Evolutionary conservation across 2,797 vertebrate genomes (phyloP), one percentile per base, ranked within the genome.

Genomic region (Aplochiton taeniatus): DNA sequence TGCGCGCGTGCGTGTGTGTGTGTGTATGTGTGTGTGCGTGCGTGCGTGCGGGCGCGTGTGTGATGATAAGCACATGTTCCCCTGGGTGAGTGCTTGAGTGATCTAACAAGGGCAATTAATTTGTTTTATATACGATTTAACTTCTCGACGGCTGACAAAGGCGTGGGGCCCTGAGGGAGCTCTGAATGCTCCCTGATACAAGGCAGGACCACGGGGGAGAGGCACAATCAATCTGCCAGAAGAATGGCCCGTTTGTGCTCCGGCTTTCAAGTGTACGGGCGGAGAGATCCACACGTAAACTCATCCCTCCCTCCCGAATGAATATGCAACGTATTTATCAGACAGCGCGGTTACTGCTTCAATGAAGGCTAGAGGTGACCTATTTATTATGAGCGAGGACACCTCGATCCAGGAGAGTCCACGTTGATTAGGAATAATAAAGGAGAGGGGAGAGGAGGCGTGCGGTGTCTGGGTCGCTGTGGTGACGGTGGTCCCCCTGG

Each of bases 101-200:
- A 89, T 89, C 89, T 86, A 91, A 88, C 88, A 88, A 87, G 87
- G 85, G 83, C 89, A 90, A 91, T 91, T 91, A 90, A 91, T 91
- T 90, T 89, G 89, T 90, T 90, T 89, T 89, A 83, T 90, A 89
- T 89, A 87, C 83, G 63, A 89, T 88, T 88, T 88, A 88, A 88
- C 86, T 88, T 87, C 87, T 86, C 76, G 58, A 84, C 83, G 82
- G 61, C 48, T 11, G 72, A 89, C 87, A 89, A 90, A 52, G 87
- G 80, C 81, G 76, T 81, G 80, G 60, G 71, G 48, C 85, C 88
- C 84, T 86, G 73, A 70, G 87, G 88, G 87, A 90, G 69, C 81
- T 78, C 85, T 90, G 89, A 90, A 86, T 79, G 79, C 85, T 78
- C 85, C 69, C 79, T 79, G 89, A 91, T 89, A 91, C 88, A 86